These are phyloP conservation scores for Sula dactylatra DNA, from an alignment of 2,113 vertebrate species.

Conservation along the genomic window DNA sequence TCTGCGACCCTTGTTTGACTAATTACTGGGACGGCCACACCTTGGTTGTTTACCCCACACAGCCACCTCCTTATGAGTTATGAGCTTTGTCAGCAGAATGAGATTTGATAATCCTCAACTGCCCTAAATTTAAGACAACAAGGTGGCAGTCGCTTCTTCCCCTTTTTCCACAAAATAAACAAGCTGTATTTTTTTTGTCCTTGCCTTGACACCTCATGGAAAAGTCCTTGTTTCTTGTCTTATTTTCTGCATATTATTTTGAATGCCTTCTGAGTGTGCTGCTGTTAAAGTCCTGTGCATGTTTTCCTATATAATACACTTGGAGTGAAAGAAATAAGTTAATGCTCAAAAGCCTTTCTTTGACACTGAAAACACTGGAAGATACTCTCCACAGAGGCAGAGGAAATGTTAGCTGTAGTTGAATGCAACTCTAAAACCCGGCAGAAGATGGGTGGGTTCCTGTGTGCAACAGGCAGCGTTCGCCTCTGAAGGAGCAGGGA, in stretches of 20 bases:
- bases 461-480: not conserved
- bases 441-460: not conserved
- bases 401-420: not conserved
- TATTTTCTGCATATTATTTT: not conserved
- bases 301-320: not conserved
- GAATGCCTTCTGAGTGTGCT: not conserved
- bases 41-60: not conserved
- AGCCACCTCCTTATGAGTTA: not conserved
- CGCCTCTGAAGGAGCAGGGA: not conserved
- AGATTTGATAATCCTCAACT: not conserved
- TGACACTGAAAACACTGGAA: not conserved
- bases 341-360: not conserved
- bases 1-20: not conserved
- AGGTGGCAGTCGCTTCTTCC: not conserved
- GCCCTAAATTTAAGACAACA: not conserved
- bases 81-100: not conserved
- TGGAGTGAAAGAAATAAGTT: not conserved
- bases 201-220: not conserved
- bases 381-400: not conserved
- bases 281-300: not conserved
- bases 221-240: not conserved
- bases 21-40: not conserved
- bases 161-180: not conserved
- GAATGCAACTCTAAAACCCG: fast-evolving
- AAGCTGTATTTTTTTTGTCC: not conserved